Conservation (phyloP, 2,797 vertebrate species). For the Chelonia mydas region DNA sequence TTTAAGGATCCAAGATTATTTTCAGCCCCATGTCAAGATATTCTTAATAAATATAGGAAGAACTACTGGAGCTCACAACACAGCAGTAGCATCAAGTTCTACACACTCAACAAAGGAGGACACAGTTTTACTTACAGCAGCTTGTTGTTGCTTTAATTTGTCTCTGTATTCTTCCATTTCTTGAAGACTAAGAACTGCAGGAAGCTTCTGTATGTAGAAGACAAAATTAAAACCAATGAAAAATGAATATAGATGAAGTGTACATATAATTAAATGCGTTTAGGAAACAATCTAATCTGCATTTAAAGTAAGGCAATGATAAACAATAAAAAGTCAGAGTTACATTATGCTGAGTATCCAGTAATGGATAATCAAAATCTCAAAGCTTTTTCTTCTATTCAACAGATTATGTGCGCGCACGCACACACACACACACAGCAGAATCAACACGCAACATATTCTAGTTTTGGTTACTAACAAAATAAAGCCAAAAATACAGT, state of each 20-base stretch:
- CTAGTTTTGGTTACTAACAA: background rate
- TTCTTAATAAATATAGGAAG: background rate
- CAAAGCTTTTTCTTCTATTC: background rate
- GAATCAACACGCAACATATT: background rate
- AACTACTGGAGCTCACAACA: background rate
- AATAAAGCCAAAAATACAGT: background rate
- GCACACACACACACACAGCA: background rate
- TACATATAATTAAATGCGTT: background rate
- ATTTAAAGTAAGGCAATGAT: background rate
- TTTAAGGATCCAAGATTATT: background rate
- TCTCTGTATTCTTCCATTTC: constrained; percentile 95
- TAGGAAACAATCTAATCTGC: background rate
- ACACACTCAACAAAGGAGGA: background rate
- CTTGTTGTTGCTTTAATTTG: constrained; percentile 94
- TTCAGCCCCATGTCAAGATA: background rate
- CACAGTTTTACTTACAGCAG: constrained; percentile 87
- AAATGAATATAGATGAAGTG: background rate
- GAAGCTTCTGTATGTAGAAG: constrained; percentile 88
- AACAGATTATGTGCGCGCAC: background rate
- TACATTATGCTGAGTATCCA: background rate
- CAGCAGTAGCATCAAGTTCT: background rate
- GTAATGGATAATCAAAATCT: background rate
- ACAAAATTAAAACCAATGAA: constrained; percentile 33
- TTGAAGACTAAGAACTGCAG: constrained; percentile 92
- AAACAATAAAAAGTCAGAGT: background rate